Conservation (phyloP, 1,140 invertebrate genomes). For the Cotesia glomerata region DNA sequence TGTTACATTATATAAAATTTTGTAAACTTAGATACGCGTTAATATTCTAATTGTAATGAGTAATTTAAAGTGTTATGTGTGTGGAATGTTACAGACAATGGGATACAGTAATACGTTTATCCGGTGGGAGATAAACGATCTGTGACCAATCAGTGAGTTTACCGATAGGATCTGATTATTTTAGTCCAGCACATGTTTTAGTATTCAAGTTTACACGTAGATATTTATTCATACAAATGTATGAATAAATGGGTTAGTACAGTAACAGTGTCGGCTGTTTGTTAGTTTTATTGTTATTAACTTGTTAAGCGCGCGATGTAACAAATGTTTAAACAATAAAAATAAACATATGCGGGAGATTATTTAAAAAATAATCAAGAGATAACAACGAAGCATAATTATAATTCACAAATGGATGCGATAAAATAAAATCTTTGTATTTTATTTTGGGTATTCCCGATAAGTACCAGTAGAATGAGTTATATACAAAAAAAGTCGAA, state of each 20-base stretch:
- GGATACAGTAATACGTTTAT: constrained; percentile 41
- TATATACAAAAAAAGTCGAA: neutral
- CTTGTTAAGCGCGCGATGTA: too few species aligned
- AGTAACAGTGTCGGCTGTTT: too few species aligned
- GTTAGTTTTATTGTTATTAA: too few species aligned
- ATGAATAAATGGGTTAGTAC: constrained; percentile 10
- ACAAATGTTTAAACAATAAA: too few species aligned
- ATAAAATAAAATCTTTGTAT: too few species aligned
- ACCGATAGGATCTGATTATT: constrained; percentile 55
- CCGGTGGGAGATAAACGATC: constrained; percentile 46
- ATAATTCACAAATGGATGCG: too few species aligned
- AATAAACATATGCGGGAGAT: too few species aligned
- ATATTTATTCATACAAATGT: neutral
- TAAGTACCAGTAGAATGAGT: too few species aligned
- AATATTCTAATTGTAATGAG: neutral
- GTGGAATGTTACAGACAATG: constrained; percentile 25
- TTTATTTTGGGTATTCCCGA: too few species aligned
- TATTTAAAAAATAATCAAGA: too few species aligned
- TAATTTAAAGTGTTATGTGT: neutral
- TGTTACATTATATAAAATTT: too few species aligned
- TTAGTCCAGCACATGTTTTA: constrained; percentile 30
- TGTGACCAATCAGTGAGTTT: constrained; percentile 40
- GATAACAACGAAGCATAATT: too few species aligned
- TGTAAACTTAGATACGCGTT: neutral
- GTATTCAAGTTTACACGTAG: neutral